These are phyloP conservation scores for Scaptomyza polygonia DNA, from an alignment of 2,888 invertebrate species.

Conservation along the genomic window DNA sequence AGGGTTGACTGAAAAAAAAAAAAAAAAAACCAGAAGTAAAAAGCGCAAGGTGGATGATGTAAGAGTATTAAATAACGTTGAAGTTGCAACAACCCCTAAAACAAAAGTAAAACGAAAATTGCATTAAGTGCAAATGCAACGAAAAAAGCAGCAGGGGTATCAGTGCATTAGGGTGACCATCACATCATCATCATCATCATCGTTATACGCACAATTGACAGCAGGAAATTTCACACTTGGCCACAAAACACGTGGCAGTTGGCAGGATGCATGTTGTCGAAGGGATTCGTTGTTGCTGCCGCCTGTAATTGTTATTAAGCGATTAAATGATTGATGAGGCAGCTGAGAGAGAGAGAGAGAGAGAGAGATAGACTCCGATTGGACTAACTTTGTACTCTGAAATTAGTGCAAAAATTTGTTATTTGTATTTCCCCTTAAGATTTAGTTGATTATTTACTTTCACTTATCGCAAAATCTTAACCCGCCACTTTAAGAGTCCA, in stretches of 20 bases:
- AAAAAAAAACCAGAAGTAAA: slow-evolving; percentile 11
- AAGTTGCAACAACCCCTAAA: slow-evolving; percentile 65
- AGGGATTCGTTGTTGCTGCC: slow-evolving; percentile 18
- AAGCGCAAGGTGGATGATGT: slow-evolving; percentile 79
- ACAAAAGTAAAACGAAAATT: slow-evolving; percentile 63
- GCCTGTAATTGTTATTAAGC: slow-evolving; percentile 62
- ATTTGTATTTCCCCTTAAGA: background rate
- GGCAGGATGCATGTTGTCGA: background rate
- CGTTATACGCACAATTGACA: slow-evolving; percentile 68
- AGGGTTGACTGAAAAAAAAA: slow-evolving; percentile 14
- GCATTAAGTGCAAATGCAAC: slow-evolving; percentile 66
- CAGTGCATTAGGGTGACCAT: slow-evolving; percentile 59
- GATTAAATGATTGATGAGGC: slow-evolving; percentile 69
- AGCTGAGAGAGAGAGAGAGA: slow-evolving; percentile 6
- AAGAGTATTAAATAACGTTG: slow-evolving; percentile 67
- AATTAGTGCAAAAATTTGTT: slow-evolving; percentile 1
- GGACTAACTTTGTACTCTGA: slow-evolving; percentile 11
- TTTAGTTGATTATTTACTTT: slow-evolving; percentile 7
- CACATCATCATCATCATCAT: slow-evolving; percentile 19
- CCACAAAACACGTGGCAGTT: slow-evolving; percentile 57
- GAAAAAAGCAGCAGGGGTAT: slow-evolving; percentile 14
- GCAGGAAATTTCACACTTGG: slow-evolving; percentile 70
- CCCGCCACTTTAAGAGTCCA: slow-evolving; percentile 37
- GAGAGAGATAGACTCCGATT: background rate
- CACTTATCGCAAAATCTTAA: slow-evolving; percentile 48